A percentile compares a stretch with the other conserved stretches of the same genome.
phyloP scores from a whole-genome alignment of 2,888 invertebrate species.

The Iphiclides podalirius region DNA sequence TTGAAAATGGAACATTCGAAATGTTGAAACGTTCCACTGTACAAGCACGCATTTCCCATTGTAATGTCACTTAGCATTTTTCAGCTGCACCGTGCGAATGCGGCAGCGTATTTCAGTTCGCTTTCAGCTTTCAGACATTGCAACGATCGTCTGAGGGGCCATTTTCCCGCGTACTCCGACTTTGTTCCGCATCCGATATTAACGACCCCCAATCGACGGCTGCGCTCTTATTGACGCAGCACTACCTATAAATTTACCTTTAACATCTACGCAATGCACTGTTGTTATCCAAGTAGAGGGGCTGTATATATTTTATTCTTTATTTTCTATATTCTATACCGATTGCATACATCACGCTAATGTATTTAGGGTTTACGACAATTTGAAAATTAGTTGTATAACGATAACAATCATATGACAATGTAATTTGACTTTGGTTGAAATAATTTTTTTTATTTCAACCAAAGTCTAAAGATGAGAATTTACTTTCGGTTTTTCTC shows the following conservation, averaged over 20 bases:
- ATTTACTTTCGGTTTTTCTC: too few relatives aligned
- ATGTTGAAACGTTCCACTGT: constrained; percentile 14
- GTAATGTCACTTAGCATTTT: constrained; percentile 23
- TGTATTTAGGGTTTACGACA: too few relatives aligned
- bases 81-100: constrained; percentile 34
- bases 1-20: constrained; percentile 15
- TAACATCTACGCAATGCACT: neutral
- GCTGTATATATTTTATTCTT: too few relatives aligned
- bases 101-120: constrained; percentile 40
- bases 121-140: constrained; percentile 69
- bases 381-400: too few relatives aligned
- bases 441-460: too few relatives aligned
- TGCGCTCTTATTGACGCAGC: constrained; percentile 11
- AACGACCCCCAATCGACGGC: constrained; percentile 28
- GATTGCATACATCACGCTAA: too few relatives aligned
- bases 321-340: too few relatives aligned
- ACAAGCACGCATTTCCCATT: constrained; percentile 19
- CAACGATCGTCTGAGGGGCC: constrained; percentile 69
- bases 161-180: constrained; percentile 63
- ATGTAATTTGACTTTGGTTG: too few relatives aligned
- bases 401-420: too few relatives aligned
- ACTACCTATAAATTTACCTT: neutral
- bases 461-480: too few relatives aligned
- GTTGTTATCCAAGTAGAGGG: neutral
- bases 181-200: constrained; percentile 51